Evolutionary conservation across 2,888 invertebrate species (phyloP).

Genomic region (Reticulitermes lucifugus): DNA sequence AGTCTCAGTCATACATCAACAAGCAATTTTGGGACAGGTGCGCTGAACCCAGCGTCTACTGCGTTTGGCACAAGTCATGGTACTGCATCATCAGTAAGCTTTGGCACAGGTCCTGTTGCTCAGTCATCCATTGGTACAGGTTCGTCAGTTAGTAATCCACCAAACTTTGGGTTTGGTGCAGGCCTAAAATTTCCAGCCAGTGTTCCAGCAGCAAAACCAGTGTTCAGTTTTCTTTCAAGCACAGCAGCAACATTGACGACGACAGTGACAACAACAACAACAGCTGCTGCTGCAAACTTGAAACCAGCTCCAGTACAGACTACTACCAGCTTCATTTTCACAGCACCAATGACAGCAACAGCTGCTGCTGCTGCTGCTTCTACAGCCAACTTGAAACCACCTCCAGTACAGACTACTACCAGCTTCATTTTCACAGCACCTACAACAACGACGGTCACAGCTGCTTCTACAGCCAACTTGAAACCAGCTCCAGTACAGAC

Average conservation of each 20-base stretch:
- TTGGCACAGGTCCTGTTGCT: background rate
- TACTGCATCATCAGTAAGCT: background rate
- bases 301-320: too few relatives aligned
- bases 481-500: background rate
- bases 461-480: background rate
- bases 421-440: too few relatives aligned
- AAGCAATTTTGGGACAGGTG: background rate
- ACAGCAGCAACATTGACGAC: background rate
- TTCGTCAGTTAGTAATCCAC: background rate
- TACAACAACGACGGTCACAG: too few relatives aligned
- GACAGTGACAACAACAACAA: too few relatives aligned
- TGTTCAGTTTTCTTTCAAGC: constrained; percentile 47
- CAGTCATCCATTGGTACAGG: background rate
- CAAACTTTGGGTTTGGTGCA: background rate
- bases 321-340: too few relatives aligned
- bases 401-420: too few relatives aligned
- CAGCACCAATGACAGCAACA: too few relatives aligned
- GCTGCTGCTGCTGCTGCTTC: background rate
- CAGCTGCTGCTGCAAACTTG: background rate
- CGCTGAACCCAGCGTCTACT: background rate
- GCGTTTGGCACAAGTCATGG: background rate
- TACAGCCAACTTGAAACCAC: background rate
- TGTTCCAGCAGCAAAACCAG: constrained; percentile 43
- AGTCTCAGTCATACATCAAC: background rate
- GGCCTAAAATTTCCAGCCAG: background rate